Base-by-base conservation (phyloP, 2,888 invertebrate genomes). In the Epicampocera succincta region DNA sequence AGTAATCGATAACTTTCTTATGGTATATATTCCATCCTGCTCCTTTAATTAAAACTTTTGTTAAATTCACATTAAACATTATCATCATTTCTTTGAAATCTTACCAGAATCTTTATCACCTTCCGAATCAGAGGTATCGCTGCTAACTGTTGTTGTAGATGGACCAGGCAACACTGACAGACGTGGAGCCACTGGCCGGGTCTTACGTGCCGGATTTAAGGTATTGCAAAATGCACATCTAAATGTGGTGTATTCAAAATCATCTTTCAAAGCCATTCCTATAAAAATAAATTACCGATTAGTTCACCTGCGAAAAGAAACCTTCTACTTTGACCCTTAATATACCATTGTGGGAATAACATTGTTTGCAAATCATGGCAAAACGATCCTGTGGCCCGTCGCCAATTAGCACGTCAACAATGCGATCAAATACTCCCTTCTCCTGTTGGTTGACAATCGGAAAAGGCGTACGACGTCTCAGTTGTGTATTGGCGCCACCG, bases 301-400 rank as follows among this genome's bases (percentile, higher is more conserved):
- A 33, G 8, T 33, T 8, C 6, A 9, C 8, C 8, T 33, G 8
- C 8, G 8, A 33, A 9, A 33, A 4, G 33, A 33, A 8, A 6
- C 8, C 3, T 33, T 63, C 9, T 17, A 11, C 52, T 50, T 38
- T 50, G 6, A n/a, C 8, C 15, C 38, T 8, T 8, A 58, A 17
- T 42, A 66, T 91, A 93, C 99, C 99, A 91, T 99, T 99, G 90
- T 99, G 99, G 15, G 95, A 94, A 85, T 93, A 94, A 90, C 99
- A 99, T 84, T 95, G 93, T 46, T 93, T 93, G 90, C 99, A 99
- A 87, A 99, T 97, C 84, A 99, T 93, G 19, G 99, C 99, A 92
- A 96, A 99, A 86, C 99, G 94, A 91, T 98, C 96, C 81, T 94
- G 94, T 25, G 99, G 98, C 0, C 99, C 99, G 90, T 99, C 99